phyloP scores from a whole-genome alignment of 92 coral and sea anemone species.

The Anthopleura xanthogrammica region DNA sequence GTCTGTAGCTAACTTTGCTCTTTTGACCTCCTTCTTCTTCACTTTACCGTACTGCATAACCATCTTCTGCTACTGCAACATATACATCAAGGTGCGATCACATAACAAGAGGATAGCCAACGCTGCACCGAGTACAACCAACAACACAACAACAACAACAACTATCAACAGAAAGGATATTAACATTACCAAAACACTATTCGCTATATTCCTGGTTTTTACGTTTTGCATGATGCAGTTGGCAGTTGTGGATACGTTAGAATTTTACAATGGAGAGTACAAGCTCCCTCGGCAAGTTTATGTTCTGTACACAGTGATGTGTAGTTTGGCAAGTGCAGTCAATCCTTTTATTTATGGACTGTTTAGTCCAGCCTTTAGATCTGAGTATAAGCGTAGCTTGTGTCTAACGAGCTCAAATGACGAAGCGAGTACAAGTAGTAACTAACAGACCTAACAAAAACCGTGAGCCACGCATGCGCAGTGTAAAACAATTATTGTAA shows the following conservation, averaged over 20 bases:
- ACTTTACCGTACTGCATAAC: constrained; percentile 17
- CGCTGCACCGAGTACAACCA: constrained; percentile 9
- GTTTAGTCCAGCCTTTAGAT: constrained; percentile 2
- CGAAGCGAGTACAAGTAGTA: no score
- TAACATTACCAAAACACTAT: constrained; percentile 11
- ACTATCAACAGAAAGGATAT: constrained; percentile 10
- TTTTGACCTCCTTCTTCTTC: no score
- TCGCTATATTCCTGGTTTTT: constrained; percentile 23
- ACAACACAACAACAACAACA: background rate
- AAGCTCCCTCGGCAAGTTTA: constrained; percentile 4
- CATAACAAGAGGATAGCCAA: constrained; percentile 8
- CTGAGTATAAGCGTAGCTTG: constrained; percentile 8
- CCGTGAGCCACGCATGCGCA: no score
- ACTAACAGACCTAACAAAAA: no score
- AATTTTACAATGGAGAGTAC: constrained; percentile 6
- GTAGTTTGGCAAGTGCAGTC: constrained; percentile 21
- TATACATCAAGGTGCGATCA: constrained; percentile 16
- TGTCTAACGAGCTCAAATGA: background rate
- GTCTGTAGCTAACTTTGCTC: no score
- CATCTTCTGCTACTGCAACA: constrained; percentile 8
- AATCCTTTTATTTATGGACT: constrained; percentile 26
- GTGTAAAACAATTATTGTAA: no score
- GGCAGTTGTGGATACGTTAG: background rate
- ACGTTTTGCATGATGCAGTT: constrained; percentile 25
- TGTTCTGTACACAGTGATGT: constrained; percentile 13